A percentile compares a stretch with the other conserved stretches of the same genome.
phyloP scores from a whole-genome alignment of 1,140 invertebrate genomes.

The Neocloeon triangulifer region DNA sequence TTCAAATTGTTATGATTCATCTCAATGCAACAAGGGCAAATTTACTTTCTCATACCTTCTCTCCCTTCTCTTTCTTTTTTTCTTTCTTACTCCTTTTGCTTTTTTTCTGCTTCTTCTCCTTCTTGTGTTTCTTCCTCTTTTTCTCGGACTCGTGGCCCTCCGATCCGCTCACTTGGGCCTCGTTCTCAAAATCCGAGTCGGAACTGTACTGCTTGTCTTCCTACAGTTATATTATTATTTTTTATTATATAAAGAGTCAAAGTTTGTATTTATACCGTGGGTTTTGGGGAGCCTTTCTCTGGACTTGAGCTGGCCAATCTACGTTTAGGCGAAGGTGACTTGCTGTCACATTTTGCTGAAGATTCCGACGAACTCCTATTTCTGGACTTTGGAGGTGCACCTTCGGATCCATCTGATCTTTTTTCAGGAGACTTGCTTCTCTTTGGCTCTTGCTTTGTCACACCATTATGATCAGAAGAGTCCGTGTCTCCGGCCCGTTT shows the following conservation, averaged over 20 bases:
- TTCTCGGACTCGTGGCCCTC: conserved; percentile 5
- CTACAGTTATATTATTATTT: conserved; percentile 4
- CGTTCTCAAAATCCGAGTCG: conserved; percentile 8
- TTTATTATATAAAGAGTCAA: conserved; percentile 5
- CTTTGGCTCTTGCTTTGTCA: conserved; percentile 15
- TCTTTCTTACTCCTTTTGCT: conserved; percentile 5
- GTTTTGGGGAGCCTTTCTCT: conserved; percentile 7
- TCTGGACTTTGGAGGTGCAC: too few relatives aligned
- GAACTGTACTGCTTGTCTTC: too few relatives aligned
- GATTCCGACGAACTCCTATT: conserved; percentile 20
- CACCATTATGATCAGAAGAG: too few relatives aligned
- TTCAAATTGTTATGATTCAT: too few relatives aligned
- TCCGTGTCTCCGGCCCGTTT: too few relatives aligned
- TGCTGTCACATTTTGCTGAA: conserved; percentile 13
- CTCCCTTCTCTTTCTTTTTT: conserved; percentile 3
- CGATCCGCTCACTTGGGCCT: conserved; percentile 1
- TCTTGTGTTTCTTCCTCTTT: conserved; percentile 14
- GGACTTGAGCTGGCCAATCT: conserved; percentile 1
- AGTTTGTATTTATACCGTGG: conserved; percentile 5
- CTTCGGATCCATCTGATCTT: too few relatives aligned
- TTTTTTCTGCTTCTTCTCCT: conserved; percentile 18
- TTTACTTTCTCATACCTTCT: too few relatives aligned
- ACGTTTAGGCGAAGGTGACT: conserved; percentile 6
- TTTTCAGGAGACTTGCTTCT: conserved; percentile 21
- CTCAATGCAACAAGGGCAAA: too few relatives aligned